Conservation (phyloP, 1,140 invertebrate genomes). For the Calliphora vicina region DNA sequence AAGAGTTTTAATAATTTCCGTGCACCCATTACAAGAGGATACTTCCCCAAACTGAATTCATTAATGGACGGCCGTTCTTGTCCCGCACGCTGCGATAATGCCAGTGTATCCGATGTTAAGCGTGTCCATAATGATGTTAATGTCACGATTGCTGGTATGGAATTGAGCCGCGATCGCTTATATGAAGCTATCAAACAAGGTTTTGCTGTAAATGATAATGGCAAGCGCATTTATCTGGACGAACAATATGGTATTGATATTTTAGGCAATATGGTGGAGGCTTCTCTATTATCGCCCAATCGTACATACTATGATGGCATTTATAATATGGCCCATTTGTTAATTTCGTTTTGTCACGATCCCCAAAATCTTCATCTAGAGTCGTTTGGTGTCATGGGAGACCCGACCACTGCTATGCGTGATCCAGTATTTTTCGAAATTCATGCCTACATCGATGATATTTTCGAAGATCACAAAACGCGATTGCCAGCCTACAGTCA, state of each 20-base stretch:
- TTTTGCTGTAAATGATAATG: slow-evolving; percentile 55
- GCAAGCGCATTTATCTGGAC: slow-evolving; percentile 49
- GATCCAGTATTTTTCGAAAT: slow-evolving; percentile 87
- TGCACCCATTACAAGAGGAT: slow-evolving; percentile 73
- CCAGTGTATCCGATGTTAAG: slow-evolving; percentile 70
- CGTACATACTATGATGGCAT: slow-evolving; percentile 73
- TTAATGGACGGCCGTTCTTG: slow-evolving; percentile 72
- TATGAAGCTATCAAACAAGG: slow-evolving; percentile 70
- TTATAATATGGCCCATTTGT: slow-evolving; percentile 76
- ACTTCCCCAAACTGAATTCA: slow-evolving; percentile 78
- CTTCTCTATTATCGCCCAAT: slow-evolving; percentile 75
- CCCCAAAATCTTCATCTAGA: slow-evolving; percentile 74
- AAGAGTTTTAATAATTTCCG: slow-evolving; percentile 69
- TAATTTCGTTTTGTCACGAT: slow-evolving; percentile 76
- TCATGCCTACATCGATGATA: slow-evolving; percentile 81
- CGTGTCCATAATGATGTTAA: slow-evolving; percentile 72
- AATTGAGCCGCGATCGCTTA: slow-evolving; percentile 79
- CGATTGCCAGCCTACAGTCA: slow-evolving; percentile 71
- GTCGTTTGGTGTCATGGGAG: slow-evolving; percentile 73
- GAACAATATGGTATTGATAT: slow-evolving; percentile 66
- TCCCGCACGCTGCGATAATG: slow-evolving; percentile 70
- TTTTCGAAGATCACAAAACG: slow-evolving; percentile 80
- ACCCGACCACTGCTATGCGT: slow-evolving; percentile 77
- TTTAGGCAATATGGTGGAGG: slow-evolving; percentile 82
- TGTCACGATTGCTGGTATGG: slow-evolving; percentile 74